Evolutionary conservation across 2,888 invertebrate genomes (phyloP), one percentile per base, ranked within the genome.

Genomic region (Drosophila trichaetosa): DNA sequence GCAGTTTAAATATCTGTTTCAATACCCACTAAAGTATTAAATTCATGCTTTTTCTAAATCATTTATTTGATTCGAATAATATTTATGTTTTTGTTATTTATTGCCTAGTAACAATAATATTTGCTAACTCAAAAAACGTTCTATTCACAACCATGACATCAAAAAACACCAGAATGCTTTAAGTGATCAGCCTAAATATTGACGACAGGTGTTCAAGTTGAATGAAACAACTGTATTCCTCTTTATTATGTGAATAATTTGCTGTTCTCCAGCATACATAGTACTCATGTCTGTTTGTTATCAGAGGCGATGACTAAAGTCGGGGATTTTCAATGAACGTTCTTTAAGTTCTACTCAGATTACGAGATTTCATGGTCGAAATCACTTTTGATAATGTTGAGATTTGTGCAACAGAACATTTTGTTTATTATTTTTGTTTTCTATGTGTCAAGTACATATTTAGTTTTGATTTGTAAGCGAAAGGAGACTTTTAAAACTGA

Each of bases 241-340:
- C 7, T 31, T 36, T 24, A 13, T 52, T 34, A 58, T 53, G 40
- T 40, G 36, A 58, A 64, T 49, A 58, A 34, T n/a, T 31, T 67
- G 27, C 31, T 38, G 38, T 24, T 69, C 42, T 42, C 13, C 2
- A 34, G 21, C 46, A 67, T 68, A 42, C 58, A 63, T 62, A 51
- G 18, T 13, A 13, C 24, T 10, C 27, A n/a, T 42, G 29, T 21
- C 31, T 18, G 33, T 34, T 11, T 67, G 46, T 68, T 76, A 72
- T 72, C 77, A 76, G 60, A 34, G 18, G 8, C 7, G 46, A 71
- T 71, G 65, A 66, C 38, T 73, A 57, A 71, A 72, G 57, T 65
- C 67, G 72, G 76, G 53, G 53, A 56, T 53, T 67, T 53, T 67
- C 46, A 67, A 69, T 69, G 46, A 59, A 59, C 36, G 38, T 31